Evolutionary conservation across 2,888 invertebrate species (phyloP).

Genomic region (Empis livida): DNA sequence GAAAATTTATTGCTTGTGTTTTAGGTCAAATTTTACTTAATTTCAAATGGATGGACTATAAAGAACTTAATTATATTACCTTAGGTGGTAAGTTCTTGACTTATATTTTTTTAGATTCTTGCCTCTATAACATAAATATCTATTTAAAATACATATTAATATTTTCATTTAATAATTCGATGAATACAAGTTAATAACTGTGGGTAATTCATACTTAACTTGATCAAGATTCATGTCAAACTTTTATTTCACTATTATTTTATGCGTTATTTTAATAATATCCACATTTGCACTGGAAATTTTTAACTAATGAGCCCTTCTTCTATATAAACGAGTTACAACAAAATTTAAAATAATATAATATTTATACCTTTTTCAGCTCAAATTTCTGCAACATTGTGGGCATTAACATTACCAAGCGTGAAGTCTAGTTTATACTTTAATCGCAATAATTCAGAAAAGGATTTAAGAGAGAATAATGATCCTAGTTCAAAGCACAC

Average conservation of each 20-base stretch:
- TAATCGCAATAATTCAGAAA: slow-evolving; percentile 29
- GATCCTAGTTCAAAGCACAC: background rate
- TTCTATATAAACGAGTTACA: no score
- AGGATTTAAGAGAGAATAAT: background rate
- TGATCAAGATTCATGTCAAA: no score
- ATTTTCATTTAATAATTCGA: no score
- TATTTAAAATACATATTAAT: no score
- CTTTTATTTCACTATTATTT: no score
- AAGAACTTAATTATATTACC: slow-evolving; percentile 55
- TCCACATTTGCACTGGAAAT: no score
- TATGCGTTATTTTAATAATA: no score
- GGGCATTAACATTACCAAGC: slow-evolving; percentile 49
- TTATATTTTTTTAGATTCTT: no score
- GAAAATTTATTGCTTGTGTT: slow-evolving; percentile 52
- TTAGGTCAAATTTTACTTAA: slow-evolving; percentile 53
- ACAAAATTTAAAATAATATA: background rate
- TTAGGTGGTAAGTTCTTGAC: slow-evolving; percentile 43
- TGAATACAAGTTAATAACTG: no score
- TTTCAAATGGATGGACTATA: slow-evolving; percentile 45
- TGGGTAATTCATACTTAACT: no score
- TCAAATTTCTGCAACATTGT: slow-evolving; percentile 44
- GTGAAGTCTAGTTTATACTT: slow-evolving; percentile 54
- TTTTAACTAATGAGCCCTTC: no score
- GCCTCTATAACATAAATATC: no score
- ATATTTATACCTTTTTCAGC: slow-evolving; percentile 30